These are phyloP conservation scores for Anolis carolinensis DNA, from an alignment of 2,113 vertebrate genomes.

Conservation along the genomic window DNA sequence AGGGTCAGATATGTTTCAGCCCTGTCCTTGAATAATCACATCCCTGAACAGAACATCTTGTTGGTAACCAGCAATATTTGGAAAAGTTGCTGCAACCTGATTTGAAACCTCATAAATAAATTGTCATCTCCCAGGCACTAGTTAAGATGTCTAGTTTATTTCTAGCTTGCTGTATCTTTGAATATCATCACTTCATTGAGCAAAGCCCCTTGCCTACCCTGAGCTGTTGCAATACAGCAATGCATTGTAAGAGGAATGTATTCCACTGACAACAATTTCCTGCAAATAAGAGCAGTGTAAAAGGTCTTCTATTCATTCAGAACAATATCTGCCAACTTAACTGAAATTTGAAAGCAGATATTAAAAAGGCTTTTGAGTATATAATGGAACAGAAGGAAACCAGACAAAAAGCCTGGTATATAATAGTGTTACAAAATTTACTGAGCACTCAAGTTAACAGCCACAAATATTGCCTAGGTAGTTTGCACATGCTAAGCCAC, in stretches of 20 bases:
- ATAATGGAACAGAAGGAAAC: neutral
- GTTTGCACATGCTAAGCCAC: neutral
- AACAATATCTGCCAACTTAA: constrained; percentile 3
- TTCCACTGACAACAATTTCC: constrained; percentile 43
- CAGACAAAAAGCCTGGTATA: neutral
- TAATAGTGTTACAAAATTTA: neutral
- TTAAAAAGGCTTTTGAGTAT: neutral
- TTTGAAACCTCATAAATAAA: constrained; percentile 24
- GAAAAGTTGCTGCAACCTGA: neutral
- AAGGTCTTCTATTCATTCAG: neutral
- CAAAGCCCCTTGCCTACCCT: constrained; percentile 12
- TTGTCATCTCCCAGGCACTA: constrained; percentile 14
- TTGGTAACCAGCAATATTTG: neutral
- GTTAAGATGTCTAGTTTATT: constrained; percentile 25
- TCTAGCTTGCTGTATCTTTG: neutral
- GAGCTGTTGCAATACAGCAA: constrained; percentile 1
- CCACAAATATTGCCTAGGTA: neutral
- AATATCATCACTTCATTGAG: constrained; percentile 8
- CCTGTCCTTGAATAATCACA: neutral
- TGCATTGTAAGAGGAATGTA: neutral
- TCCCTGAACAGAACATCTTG: neutral
- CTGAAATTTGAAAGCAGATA: constrained; percentile 14
- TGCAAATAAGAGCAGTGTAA: neutral
- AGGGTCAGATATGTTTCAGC: neutral
- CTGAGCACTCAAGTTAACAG: neutral